Percentiles rank a stretch among this genome's conserved stretches.
These are phyloP conservation scores for Centroberyx gerrardi DNA, from an alignment of 2,797 vertebrate genomes.

Conservation along the genomic window DNA sequence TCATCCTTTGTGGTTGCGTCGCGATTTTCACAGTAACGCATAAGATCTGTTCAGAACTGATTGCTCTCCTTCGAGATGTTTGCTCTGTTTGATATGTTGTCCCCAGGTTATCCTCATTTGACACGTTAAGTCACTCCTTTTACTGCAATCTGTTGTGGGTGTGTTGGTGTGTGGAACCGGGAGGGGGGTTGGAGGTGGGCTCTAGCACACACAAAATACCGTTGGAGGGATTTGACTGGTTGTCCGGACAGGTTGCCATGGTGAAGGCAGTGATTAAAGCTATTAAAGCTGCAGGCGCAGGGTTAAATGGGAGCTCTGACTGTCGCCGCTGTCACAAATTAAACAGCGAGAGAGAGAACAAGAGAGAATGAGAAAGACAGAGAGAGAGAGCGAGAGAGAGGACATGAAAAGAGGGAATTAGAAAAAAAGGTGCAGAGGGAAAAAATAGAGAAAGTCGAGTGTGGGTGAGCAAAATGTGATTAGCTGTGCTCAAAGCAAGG, in stretches of 20 bases:
- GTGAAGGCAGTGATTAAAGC: conserved; percentile 79
- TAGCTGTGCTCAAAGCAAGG: conserved; percentile 69
- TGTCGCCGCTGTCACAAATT: conserved; percentile 78
- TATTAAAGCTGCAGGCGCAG: conserved; percentile 77
- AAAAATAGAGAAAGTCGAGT: conserved; percentile 29
- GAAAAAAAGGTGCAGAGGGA: conserved; percentile 38
- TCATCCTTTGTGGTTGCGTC: conserved; percentile 14
- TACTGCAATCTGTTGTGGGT: conserved; percentile 5
- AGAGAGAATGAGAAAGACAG: conserved; percentile 33
- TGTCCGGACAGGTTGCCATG: conserved; percentile 78
- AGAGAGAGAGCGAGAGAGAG: conserved; percentile 16
- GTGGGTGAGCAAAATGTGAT: conserved; percentile 74
- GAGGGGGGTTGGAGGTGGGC: conserved; percentile 25
- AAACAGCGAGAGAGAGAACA: conserved; percentile 56
- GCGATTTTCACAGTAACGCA: conserved; percentile 18
- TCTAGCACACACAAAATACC: conserved; percentile 61
- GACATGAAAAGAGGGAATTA: conserved; percentile 55
- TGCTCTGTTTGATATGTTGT: conserved; percentile 29
- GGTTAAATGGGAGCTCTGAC: conserved; percentile 79
- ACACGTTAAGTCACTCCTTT: conserved; percentile 23
- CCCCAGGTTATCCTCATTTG: conserved; percentile 19
- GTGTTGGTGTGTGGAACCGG: not conserved
- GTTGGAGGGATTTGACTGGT: conserved; percentile 65
- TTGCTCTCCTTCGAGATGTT: conserved; percentile 35
- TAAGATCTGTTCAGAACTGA: conserved; percentile 41